Base-by-base conservation (phyloP, 2,113 vertebrate species). In the Lepus americanus region DNA sequence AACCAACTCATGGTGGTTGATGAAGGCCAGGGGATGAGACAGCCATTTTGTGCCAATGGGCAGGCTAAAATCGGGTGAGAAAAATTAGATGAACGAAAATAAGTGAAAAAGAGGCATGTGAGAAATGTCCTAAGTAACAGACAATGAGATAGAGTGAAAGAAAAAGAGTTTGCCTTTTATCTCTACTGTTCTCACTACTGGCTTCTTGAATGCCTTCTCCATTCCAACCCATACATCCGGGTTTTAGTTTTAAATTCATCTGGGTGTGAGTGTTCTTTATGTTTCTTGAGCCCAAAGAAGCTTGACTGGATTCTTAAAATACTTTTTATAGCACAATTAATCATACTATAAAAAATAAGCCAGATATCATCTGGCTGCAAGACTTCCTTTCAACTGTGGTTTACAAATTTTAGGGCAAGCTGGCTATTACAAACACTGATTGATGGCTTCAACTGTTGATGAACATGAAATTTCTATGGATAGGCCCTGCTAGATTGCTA, bases 251-350 rank as follows among this genome's bases (percentile, higher is more conserved):
- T 87, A 79, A 89, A 63, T 55, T 12, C 20, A 64, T 73, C 5
- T 67, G 51, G 6, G 1, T 67, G 78, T 78, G 10, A 86, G 6
- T 66, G 12, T 20, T 76, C 33, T 76, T 91, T 79, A 23, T 36
- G 3, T 80, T 90, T 80, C n/a, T 79, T 49, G 49, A 92, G 29
- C 25, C 39, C 20, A 39, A 69, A 64, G 27, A 63, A 76, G 39
- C 23, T 9, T 51, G 64, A 87, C 12, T 82, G n/a, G 12, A 19
- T 89, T 88, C 83, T 77, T 7, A 87, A 92, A 88, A 74, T 82
- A 29, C 6, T 70, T 94, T 96, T 92, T 90, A 55, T 91, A 81
- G 64, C 69, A 69, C 23, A 80, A 86, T 94, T 80, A 94, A 85
- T 87, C 83, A 76, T 76, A 25, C 27, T 66, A 61, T 33, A 6